Percentiles rank a stretch among this genome's conserved stretches.
Evolutionary conservation across 2,797 vertebrate species (phyloP).

Genomic region (Delichon dasypus): DNA sequence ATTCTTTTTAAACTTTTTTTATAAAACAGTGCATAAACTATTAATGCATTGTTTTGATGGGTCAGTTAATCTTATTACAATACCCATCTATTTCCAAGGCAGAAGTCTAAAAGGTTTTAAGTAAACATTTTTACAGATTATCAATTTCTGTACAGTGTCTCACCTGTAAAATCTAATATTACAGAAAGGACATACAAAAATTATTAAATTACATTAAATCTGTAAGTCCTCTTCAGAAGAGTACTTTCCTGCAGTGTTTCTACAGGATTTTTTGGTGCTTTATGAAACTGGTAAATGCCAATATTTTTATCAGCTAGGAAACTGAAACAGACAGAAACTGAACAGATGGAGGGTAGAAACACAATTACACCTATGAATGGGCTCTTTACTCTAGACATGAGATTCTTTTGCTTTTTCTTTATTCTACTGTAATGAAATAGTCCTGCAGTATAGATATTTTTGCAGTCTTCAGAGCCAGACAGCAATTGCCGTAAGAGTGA

Average conservation of each 20-base stretch:
- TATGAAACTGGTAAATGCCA: background rate
- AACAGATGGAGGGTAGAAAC: background rate
- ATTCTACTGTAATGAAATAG: background rate
- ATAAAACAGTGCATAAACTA: background rate
- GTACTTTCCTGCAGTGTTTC: background rate
- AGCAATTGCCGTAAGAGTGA: background rate
- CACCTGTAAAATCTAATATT: background rate
- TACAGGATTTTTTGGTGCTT: background rate
- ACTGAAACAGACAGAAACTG: background rate
- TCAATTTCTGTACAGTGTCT: background rate
- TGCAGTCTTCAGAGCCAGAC: background rate
- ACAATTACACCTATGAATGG: background rate
- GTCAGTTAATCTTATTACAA: background rate
- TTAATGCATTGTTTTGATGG: background rate
- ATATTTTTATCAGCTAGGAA: background rate
- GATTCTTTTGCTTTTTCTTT: background rate
- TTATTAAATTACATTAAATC: background rate
- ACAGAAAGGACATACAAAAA: background rate
- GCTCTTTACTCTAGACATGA: background rate
- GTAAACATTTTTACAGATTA: background rate
- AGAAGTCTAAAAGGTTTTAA: background rate
- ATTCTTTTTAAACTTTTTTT: background rate
- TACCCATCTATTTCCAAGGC: background rate
- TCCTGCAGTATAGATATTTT: background rate
- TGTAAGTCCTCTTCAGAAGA: background rate